Base-by-base conservation (phyloP, 2,113 vertebrate genomes). In the Chitala chitala region DNA sequence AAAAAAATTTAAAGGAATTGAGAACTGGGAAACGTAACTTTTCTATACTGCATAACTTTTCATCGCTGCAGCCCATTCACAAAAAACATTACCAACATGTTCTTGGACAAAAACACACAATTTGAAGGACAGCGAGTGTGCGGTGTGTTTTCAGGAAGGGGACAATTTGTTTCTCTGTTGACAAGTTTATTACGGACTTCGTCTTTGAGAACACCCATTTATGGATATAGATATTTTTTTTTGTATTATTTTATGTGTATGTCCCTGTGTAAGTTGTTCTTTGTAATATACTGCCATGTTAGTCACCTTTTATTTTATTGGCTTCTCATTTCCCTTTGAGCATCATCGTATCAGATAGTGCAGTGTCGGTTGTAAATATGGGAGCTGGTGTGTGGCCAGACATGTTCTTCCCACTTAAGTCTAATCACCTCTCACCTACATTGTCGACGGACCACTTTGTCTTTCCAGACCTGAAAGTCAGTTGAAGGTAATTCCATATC, bases 11-110 rank as follows among this genome's bases (percentile, higher is more conserved):
- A 82, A 83, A 63, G 59, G 15, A 71, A 59, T 15, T 74, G 78
- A 83, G 31, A 79, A 81, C 76, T 78, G 83, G 78, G 82, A 85
- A 85, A 93, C 88, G 92, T 94, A 94, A 95, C 93, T 96, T 96
- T 94, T 93, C n/a, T n/a, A n/a, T n/a, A n/a, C n/a, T n/a, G n/a
- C n/a, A n/a, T n/a, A n/a, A 92, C 92, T 74, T 81, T 92, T 92
- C 91, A 91, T 92, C 89, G 87, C 38, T n/a, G 89, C 90, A 79
- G 84, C 91, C 87, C 89, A 91, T 91, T 72, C 87, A 91, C 87
- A 82, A 79, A 80, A 79, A 79, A 86, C 77, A 46, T 78, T 85
- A 83, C 74, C 81, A 13, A 76, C 83, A 79, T 75, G 77, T 74
- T 77, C 75, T 82, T 78, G 50, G 76, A 76, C 77, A 42, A 54